Base-by-base conservation (phyloP, 2,888 invertebrate species). In the Lacanobia oleracea region DNA sequence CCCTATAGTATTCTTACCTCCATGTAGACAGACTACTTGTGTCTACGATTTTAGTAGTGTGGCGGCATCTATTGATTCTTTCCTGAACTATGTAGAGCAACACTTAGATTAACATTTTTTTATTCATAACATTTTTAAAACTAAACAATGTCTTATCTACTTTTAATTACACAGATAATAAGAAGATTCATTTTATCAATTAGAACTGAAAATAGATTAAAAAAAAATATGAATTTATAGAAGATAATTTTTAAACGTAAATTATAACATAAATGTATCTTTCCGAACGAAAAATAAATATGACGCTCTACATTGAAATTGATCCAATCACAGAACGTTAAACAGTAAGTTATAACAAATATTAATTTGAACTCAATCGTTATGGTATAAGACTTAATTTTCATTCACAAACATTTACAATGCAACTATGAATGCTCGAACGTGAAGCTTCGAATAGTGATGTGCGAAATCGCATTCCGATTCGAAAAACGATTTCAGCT, bases 391-490 rank as follows among this genome's bases (percentile, higher is more conserved):
- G 64, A 70, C 40, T 33, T 37, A 66, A 45, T 67, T 72, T 77
- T 10, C 5, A 12, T 40, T 27, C 1, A 56, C 5, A 33, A 48
- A 10, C 43, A 71, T 10, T 18, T 59, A 75, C 65, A 68, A 64
- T 77, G 75, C 81, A 81, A 73, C 77, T 81, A 77, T 68, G 70
- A 72, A 75, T 77, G 77, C 66, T 75, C 72, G 68, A 74, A 68
- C 66, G 60, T 76, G 70, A 83, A 77, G 81, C 77, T 77, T 83
- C 10, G 33, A n/a, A 0, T 75, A 83, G 84, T 67, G 81, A 62
- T 75, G 77, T 16, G 2, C 12, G 10, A 50, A 62, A 23, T 21
- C 45, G 2, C 1, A 45, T 33, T 21, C 27, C 3, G 27, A 3
- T 57, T 43, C 9, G 0, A 27, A 0, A 51, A 64, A 71, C 68